Evolutionary conservation across 2,113 vertebrate genomes (phyloP), one percentile per base, ranked within the genome.

Genomic region (Mugil cephalus): DNA sequence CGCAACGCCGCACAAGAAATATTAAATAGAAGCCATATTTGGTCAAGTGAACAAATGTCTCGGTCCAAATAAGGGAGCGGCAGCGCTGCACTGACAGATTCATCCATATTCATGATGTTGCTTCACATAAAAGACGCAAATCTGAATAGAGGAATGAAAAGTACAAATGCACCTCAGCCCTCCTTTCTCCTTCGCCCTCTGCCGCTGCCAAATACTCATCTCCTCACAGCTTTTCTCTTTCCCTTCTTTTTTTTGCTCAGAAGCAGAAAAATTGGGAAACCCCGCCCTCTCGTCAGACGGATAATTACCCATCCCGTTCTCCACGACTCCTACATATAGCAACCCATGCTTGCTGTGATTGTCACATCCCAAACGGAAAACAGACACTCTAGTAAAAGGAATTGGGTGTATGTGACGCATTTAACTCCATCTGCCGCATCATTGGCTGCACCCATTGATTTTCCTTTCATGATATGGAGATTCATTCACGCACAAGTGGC

Each of bases 401-500:
- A 83, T 64, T 53, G 59, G 51, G 65, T 71, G 78, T n/a, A 62
- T 78, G 40, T 63, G 61, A 86, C 71, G 63, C 77, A 75, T 81
- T 86, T 80, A 62, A 76, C 76, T 87, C 56, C 79, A 84, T 90
- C 75, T 79, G 66, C 70, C 17, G 50, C 71, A 51, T 83, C 81
- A 84, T 65, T 87, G 73, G 85, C 52, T 74, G 69, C 74, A 76
- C 79, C 63, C 81, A 88, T 90, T 84, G 85, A 87, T 92, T 90
- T 87, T 64, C 54, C 75, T 89, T 87, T 82, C 80, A 84, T 84
- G 76, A 87, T 87, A 87, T 90, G 83, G 79, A 88, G 85, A 89
- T 88, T 83, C 79, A 84, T 90, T 91, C 83, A 64, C 80, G 82
- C 68, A 79, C 51, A 85, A 79, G 58, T 48, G 63, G 56, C 61